Base-by-base conservation (phyloP, 2,113 vertebrate species). In the Mormoops blainvillei region DNA sequence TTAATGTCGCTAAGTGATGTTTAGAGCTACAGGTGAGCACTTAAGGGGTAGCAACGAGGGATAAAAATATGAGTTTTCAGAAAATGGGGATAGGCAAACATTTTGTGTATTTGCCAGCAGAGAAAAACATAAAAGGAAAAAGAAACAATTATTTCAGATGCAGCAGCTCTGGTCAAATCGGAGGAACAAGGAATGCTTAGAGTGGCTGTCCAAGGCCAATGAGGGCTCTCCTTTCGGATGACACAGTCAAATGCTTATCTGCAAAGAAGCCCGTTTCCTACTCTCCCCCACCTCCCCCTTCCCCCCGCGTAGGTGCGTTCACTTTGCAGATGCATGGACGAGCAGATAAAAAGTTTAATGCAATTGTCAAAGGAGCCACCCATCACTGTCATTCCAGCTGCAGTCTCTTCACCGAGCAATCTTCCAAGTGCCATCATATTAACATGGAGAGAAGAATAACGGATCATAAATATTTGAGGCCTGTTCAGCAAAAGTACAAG, bases 41-140 rank as follows among this genome's bases (percentile, higher is more conserved):
- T 54, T 58, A 80, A 24, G 20, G 24, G 26, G 11, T 50, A 81
- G 58, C 76, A 88, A 67, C 33, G 10, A 89, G 9, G 43, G 13
- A 8, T 54, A 54, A 84, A 93, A 91, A 50, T 70, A 63, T 11
- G 18, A 91, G 20, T 87, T 78, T 93, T 63, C 74, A 96, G 36
- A 82, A 96, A 73, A 48, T 48, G 61, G 8, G 9, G 14, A 58
- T 87, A 85, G 19, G n/a, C n/a, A 73, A 94, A 70, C 20, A 70
- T 36, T 82, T 81, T 89, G 43, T 54, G 2, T 31, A 83, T 88
- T 86, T 88, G 11, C n/a, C 74, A 3, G 61, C 68, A 43, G 8
- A 24, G 73, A 20, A 84, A 41, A 82, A 63, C 15, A 56, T 33
- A 43, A 50, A 48, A 19, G 71, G 8, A 31, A 92, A 74, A 54